Base-by-base conservation (phyloP, 2,797 vertebrate species). In the Hyperoplus lanceolatus region DNA sequence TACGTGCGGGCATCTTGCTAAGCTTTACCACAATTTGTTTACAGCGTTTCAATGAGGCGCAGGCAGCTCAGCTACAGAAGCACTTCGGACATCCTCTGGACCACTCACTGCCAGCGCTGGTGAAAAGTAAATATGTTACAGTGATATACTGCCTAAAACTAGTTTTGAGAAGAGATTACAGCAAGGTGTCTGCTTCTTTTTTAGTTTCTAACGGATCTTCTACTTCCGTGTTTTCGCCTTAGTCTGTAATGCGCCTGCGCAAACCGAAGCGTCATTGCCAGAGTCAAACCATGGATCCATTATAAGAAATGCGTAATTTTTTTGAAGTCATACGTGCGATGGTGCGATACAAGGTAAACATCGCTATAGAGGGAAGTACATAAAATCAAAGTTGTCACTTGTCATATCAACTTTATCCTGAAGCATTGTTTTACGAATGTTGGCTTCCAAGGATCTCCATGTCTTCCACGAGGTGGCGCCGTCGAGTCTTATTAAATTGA, bases 1-100 rank as follows among this genome's bases (percentile, higher is more conserved):
- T 97, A 39, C 97, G 94, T 2, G 96, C 96, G 0, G 97, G 95
- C 98, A 99, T 99, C 93, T 93, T 88, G 87, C 57, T 11, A 16
- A 3, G 21, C 42, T 66, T 14, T 8, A 8, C 43, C 3, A 39
- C 21, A 8, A 9, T 29, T 57, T 58, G 62, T 73, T 73, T 21
- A 10, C 48, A 36, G 14, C 4, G 16, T 63, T 58, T 63, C 49
- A 61, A 18, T 18, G 10, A 56, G 1, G 16, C 55, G 36, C 41
- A 49, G 53, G 53, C 29, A 61, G 21, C 48, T 70, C 46, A 15
- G 45, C 50, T 84, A 88, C 65, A 70, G 21, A 5, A 58, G 11
- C 56, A 36, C 36, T 0, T n/a, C 11, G 15, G 9, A 4, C 75
- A 81, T 66, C 10, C 9, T 38, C 38, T 29, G 14, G 64, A 55